phyloP scores from a whole-genome alignment of 2,888 invertebrate species.

The Papilio gigon region DNA sequence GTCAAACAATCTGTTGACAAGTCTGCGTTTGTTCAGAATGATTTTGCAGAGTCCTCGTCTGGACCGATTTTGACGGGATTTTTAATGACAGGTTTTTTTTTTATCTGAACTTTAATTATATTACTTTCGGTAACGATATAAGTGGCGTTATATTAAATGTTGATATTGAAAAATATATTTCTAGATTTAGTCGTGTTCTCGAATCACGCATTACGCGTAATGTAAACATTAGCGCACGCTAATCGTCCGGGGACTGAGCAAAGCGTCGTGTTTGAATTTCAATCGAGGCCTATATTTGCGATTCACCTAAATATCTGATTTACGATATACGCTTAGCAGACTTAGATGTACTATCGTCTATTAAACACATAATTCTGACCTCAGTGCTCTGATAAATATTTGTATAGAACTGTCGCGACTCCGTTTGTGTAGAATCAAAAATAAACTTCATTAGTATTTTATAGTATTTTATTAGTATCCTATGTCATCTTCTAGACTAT shows the following conservation, averaged over 20 bases:
- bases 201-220: not conserved
- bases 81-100: too few species aligned
- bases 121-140: too few species aligned
- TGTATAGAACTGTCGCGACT: not conserved
- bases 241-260: conserved; percentile 6
- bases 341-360: not conserved
- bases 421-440: too few species aligned
- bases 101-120: too few species aligned
- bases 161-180: not conserved
- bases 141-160: not conserved
- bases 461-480: too few species aligned
- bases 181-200: not conserved
- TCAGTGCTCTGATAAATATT: not conserved
- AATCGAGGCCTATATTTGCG: conserved; percentile 21
- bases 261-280: conserved; percentile 18
- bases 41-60: too few species aligned
- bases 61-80: too few species aligned
- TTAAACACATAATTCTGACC: conserved; percentile 2
- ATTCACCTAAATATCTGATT: conserved; percentile 14
- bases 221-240: conserved; percentile 14
- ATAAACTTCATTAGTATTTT: too few species aligned
- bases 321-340: not conserved
- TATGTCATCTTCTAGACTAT: too few species aligned
- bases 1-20: too few species aligned
- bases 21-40: too few species aligned